Evolutionary conservation across 2,113 vertebrate species (phyloP), one percentile per base, ranked within the genome.

Genomic region (Pimephales promelas): DNA sequence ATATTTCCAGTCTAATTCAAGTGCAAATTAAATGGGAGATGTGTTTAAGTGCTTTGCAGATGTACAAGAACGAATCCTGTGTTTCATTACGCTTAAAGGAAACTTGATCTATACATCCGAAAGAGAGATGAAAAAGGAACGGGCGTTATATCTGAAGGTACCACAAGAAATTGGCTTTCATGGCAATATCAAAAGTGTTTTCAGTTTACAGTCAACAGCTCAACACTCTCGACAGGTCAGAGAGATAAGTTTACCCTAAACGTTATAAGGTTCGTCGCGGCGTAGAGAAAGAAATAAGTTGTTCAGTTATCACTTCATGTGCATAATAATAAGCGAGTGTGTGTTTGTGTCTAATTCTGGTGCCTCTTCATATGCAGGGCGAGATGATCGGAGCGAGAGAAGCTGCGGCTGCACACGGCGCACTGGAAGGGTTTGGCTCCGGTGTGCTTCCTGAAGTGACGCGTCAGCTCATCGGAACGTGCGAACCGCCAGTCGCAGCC

Each of bases 341-440:
- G 36, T 77, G 79, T 88, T 59, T 2, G 40, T 2, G 70, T 83
- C 92, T 92, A 99, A 94, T 97, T 99, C 95, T 99, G 98, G 90
- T 99, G 98, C 87, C 97, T 95, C 95, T 99, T 99, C 98, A 99
- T 99, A 93, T 99, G 98, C 91, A 99, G 95, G 59, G 98, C 98
- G 86, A 99, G 96, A 92, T 99, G 98, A 78, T 99, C 98, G 0
- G 98, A 99, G 70, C 98, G 96, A 9, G 97, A 99, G 91, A 99
- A 99, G 93, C 97, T 97, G 86, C 98, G 97, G 76, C 95, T 98
- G 93, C 97, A 99, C 89, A 99, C 97, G 0, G 90, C 94, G 2
- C 98, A 99, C 94, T 98, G 97, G 94, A 99, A 99, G 64, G 98
- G 98, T 91, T 99, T 99, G 82, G 98, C 97, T 3, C 98, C 98